A percentile compares a stretch with the other conserved stretches of the same genome.
phyloP scores from a whole-genome alignment of 2,113 vertebrate species.

The Rana temporaria region DNA sequence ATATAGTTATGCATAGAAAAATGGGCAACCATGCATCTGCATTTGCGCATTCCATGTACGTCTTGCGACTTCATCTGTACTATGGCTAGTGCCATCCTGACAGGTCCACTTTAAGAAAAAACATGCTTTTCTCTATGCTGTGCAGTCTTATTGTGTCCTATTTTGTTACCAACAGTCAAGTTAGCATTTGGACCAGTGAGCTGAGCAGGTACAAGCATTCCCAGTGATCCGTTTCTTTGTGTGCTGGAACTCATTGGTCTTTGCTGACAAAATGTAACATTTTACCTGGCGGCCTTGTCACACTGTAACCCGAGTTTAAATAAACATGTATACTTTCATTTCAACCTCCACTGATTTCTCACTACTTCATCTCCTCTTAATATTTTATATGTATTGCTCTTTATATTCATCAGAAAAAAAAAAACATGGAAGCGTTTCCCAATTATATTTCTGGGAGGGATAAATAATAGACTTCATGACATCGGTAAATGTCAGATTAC shows the following conservation, averaged over 20 bases:
- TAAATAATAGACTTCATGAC: slow-evolving; percentile 48
- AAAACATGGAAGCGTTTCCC: slow-evolving; percentile 22
- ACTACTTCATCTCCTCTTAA: slow-evolving; percentile 14
- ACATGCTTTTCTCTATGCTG: not conserved
- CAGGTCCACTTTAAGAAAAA: no score
- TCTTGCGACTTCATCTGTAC: no score
- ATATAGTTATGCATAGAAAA: no score
- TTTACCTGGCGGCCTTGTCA: slow-evolving; percentile 5
- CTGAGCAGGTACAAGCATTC: not conserved
- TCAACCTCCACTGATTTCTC: slow-evolving; percentile 27
- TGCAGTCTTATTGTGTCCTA: not conserved
- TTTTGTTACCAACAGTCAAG: not conserved
- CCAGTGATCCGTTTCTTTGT: slow-evolving; percentile 1
- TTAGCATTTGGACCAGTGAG: not conserved
- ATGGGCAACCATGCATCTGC: no score
- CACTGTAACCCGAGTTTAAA: slow-evolving; percentile 18
- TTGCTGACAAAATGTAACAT: slow-evolving; percentile 4
- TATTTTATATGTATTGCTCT: slow-evolving; percentile 31
- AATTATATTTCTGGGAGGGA: slow-evolving; percentile 12
- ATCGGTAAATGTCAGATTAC: slow-evolving; percentile 47
- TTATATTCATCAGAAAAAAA: slow-evolving; percentile 24
- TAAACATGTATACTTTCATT: slow-evolving; percentile 27
- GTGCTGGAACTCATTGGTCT: slow-evolving; percentile 8
- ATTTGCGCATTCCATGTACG: no score
- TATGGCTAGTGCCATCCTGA: no score